phyloP scores from a whole-genome alignment of 2,888 invertebrate species.

The Microchrysa polita region DNA sequence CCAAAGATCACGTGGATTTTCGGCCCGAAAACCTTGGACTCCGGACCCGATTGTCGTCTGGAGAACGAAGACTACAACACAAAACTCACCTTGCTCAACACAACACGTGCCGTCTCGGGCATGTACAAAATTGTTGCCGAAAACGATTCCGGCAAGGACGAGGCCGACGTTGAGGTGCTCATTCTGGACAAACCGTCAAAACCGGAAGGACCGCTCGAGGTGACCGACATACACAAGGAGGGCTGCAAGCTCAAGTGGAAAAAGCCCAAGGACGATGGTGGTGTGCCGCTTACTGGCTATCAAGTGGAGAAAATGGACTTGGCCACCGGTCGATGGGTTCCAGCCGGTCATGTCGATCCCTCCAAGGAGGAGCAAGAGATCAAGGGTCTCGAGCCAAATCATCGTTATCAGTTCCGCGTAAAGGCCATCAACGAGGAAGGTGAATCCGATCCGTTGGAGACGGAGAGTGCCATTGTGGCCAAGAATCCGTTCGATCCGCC shows the following conservation, averaged over 20 bases:
- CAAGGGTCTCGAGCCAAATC: slow-evolving; percentile 88
- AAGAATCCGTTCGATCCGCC: slow-evolving; percentile 97
- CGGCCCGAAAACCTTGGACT: slow-evolving; percentile 71
- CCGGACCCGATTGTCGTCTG: slow-evolving; percentile 75
- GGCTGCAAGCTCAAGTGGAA: slow-evolving; percentile 94
- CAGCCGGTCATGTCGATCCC: slow-evolving; percentile 84
- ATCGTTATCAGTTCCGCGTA: slow-evolving; percentile 97
- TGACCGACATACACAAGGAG: slow-evolving; percentile 90
- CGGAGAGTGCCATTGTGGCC: slow-evolving; percentile 87
- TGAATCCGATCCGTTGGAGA: slow-evolving; percentile 93
- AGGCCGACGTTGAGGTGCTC: slow-evolving; percentile 91
- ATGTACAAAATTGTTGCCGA: slow-evolving; percentile 91
- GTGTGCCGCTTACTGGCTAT: slow-evolving; percentile 88
- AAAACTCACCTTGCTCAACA: slow-evolving; percentile 81
- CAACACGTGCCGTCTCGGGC: slow-evolving; percentile 87
- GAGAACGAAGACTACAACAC: slow-evolving; percentile 94
- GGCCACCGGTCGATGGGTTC: slow-evolving; percentile 87
- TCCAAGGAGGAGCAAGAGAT: slow-evolving; percentile 84
- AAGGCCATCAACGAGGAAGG: slow-evolving; percentile 97
- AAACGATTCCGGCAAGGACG: slow-evolving; percentile 93
- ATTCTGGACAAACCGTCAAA: slow-evolving; percentile 73
- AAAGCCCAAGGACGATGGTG: slow-evolving; percentile 96
- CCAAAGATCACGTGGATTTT: slow-evolving; percentile 85
- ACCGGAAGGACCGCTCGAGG: slow-evolving; percentile 88
- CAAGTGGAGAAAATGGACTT: slow-evolving; percentile 95